Base-by-base conservation (phyloP, 1,140 invertebrate species). In the Pseudomyrmex sp. region DNA sequence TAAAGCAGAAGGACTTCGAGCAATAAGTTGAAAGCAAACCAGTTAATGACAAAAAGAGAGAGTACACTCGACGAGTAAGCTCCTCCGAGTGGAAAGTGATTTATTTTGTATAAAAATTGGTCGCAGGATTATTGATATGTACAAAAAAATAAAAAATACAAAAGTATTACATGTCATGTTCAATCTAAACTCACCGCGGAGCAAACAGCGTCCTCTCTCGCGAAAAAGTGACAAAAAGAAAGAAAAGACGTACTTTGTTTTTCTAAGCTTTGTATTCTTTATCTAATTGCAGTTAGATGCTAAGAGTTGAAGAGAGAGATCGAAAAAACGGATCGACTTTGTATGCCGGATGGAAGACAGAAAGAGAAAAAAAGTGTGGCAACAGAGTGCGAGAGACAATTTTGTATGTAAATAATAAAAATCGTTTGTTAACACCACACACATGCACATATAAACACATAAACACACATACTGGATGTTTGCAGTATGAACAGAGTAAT, bases 341-440 rank as follows among this genome's bases (percentile, higher is more conserved):
- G 86, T 86, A 75, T 85, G 80, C 80, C 59, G 74, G 83, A 86
- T 44, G 7, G 76, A 79, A 70, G 65, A 70, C 48, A 68, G 13
- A 74, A 50, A 61, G 20, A 74, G 26, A 26, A 26, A 63, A 86
- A 80, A 80, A 74, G 80, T 86, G 87, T 74, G 85, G 35, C 35
- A 35, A 85, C 77, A 88, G 82, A 87, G 84, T 80, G 68, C 82
- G 88, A 84, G 48, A 83, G 66, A 68, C 82, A 61, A 63, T 91
- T 90, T 91, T 85, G 90, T 91, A 92, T 92, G 91, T 92, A 92
- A 59, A 93, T 92, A 91, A 89, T 76, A 52, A 87, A 56, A 59
- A 59, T 70, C 76, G 54, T 79, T 82, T 69, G 50, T 89, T 89
- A 62, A 63, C 12, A 5, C 68, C 75, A 85, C 66, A 68, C 65